Conservation (phyloP, 2,797 vertebrate species). For the Protosalanx chinensis region DNA sequence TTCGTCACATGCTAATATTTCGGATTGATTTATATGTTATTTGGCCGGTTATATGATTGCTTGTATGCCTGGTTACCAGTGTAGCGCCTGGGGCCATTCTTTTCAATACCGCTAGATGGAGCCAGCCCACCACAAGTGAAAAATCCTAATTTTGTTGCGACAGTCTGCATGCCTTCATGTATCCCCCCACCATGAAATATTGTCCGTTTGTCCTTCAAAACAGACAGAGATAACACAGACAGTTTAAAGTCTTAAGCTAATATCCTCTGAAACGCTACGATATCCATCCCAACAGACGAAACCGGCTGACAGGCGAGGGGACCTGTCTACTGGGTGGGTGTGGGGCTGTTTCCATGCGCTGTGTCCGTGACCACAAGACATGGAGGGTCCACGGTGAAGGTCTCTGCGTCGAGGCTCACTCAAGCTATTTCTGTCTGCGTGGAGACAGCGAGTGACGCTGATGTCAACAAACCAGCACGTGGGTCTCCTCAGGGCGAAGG, state of each 20-base stretch:
- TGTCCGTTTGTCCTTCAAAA: not conserved
- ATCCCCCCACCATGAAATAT: not conserved
- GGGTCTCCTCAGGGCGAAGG: conserved; percentile 33
- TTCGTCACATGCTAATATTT: not conserved
- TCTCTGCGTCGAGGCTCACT: conserved; percentile 31
- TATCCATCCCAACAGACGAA: too few relatives aligned
- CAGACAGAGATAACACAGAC: not conserved
- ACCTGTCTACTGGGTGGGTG: not conserved
- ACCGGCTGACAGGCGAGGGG: not conserved
- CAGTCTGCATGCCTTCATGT: not conserved
- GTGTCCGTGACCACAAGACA: too few relatives aligned
- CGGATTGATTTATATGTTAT: too few relatives aligned
- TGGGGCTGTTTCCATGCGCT: too few relatives aligned
- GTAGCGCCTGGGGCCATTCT: not conserved
- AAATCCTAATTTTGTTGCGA: not conserved
- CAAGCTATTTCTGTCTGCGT: conserved; percentile 39
- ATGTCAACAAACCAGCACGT: conserved; percentile 50
- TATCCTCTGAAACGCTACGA: too few relatives aligned
- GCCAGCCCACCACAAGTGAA: conserved; percentile 2
- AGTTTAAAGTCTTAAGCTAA: too few relatives aligned
- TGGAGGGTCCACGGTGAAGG: not conserved
- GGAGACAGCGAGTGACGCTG: conserved; percentile 43
- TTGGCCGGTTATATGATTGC: too few relatives aligned
- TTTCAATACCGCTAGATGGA: not conserved
- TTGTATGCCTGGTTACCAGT: too few relatives aligned